These are phyloP conservation scores for Athalia rosae DNA, from an alignment of 2,888 invertebrate genomes.

Conservation along the genomic window DNA sequence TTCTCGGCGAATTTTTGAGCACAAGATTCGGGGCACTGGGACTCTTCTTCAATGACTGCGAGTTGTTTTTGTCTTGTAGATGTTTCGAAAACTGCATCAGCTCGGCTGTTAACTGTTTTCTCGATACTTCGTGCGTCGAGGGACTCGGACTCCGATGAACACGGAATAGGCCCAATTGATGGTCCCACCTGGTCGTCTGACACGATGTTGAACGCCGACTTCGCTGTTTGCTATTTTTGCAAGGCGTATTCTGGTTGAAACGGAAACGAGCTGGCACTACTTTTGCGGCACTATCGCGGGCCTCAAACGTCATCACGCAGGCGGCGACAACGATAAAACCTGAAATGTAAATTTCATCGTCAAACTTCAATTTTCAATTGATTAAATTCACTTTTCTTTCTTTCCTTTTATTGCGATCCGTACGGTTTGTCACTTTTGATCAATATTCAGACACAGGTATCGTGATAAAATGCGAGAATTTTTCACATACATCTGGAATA, in stretches of 20 bases:
- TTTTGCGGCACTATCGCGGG: constrained; percentile 94
- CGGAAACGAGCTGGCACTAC: constrained; percentile 87
- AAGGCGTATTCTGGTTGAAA: constrained; percentile 65
- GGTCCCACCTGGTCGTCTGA: constrained; percentile 78
- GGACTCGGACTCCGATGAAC: constrained; percentile 75
- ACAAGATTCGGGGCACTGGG: constrained; percentile 79
- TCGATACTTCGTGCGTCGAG: constrained; percentile 66
- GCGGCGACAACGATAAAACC: constrained; percentile 97
- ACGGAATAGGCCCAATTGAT: constrained; percentile 82
- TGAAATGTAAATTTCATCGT: constrained; percentile 65
- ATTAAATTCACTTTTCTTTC: not conserved
- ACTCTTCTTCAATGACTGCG: constrained; percentile 73
- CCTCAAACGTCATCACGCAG: constrained; percentile 99
- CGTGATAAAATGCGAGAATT: too few relatives aligned
- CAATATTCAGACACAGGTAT: too few relatives aligned
- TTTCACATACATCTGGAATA: too few relatives aligned
- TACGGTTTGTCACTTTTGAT: not conserved
- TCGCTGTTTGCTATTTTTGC: constrained; percentile 65
- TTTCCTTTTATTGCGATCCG: not conserved
- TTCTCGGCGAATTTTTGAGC: constrained; percentile 69
- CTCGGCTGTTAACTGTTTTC: constrained; percentile 69
- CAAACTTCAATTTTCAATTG: not conserved
- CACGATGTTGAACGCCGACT: constrained; percentile 74
- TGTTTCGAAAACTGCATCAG: constrained; percentile 70
- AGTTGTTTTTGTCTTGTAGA: constrained; percentile 63